A percentile compares a stretch with the other conserved stretches of the same genome.
Conservation (phyloP, 2,113 vertebrate genomes). For the Rhea pennata region DNA sequence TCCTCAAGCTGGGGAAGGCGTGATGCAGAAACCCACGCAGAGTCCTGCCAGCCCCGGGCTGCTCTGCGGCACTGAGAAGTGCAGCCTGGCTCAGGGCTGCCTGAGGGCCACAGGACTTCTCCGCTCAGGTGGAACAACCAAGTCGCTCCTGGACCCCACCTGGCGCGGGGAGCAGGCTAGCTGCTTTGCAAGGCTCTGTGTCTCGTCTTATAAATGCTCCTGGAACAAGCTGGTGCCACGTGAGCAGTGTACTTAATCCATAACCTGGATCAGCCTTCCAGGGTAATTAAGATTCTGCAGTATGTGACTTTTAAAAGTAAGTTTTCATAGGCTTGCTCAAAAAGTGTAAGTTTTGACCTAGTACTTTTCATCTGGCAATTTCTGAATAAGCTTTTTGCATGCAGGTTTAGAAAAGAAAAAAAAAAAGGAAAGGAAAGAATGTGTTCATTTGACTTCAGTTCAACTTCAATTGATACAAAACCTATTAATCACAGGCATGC, state of each 20-base stretch:
- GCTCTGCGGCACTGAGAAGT: fast-evolving
- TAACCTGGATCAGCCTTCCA: conserved; percentile 2
- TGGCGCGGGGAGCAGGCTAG: background rate
- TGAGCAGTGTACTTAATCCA: background rate
- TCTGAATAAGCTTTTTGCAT: conserved; percentile 47
- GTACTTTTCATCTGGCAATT: conserved; percentile 12
- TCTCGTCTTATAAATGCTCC: background rate
- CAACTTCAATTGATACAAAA: conserved; percentile 21
- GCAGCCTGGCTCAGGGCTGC: fast-evolving
- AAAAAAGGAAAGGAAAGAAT: background rate
- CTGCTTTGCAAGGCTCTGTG: background rate
- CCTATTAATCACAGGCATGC: conserved; percentile 13
- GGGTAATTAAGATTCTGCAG: conserved; percentile 31
- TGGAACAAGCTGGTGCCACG: background rate
- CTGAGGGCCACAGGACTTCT: background rate
- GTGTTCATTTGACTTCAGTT: conserved; percentile 36
- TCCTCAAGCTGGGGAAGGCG: background rate
- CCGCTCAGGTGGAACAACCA: fast-evolving
- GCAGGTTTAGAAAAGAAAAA: background rate
- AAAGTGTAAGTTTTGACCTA: conserved; percentile 55
- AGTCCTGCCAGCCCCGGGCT: background rate
- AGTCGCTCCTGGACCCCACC: background rate
- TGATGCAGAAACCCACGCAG: background rate
- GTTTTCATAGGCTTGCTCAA: conserved; percentile 18
- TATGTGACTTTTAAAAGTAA: conserved; percentile 24